phyloP scores from a whole-genome alignment of 37 sponge, comb jelly and placozoan species.

The Aphrocallistes beatrix region DNA sequence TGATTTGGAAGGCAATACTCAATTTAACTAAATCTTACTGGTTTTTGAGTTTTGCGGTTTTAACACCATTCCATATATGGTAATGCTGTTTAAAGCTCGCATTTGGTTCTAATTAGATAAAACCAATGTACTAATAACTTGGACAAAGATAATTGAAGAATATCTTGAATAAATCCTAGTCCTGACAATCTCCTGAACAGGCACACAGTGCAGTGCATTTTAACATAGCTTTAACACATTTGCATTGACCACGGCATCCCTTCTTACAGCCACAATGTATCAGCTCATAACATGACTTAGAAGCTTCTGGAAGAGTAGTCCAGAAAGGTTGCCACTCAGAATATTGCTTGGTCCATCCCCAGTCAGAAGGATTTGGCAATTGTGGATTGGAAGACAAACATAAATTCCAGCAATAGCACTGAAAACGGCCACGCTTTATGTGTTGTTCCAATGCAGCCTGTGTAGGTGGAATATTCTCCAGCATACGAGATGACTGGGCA shows the following conservation, averaged over 20 bases:
- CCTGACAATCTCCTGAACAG: neutral
- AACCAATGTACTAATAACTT: too few species aligned
- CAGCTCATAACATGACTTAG: neutral
- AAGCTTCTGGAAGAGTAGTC: neutral
- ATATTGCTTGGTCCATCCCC: neutral
- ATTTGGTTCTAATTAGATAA: too few species aligned
- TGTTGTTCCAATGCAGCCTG: neutral
- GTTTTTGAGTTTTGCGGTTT: too few species aligned
- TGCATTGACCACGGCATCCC: neutral
- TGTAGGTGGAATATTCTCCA: neutral
- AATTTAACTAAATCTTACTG: too few species aligned
- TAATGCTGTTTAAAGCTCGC: too few species aligned
- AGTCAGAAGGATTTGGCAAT: neutral
- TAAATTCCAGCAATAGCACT: too few species aligned
- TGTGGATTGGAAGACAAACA: neutral
- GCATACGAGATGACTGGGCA: neutral
- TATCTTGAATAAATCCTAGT: too few species aligned
- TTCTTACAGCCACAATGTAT: neutral
- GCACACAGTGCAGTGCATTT: neutral
- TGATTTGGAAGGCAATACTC: too few species aligned
- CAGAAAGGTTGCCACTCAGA: neutral
- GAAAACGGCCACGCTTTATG: neutral
- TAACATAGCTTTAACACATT: neutral
- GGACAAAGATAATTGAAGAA: too few species aligned
- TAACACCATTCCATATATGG: too few species aligned